Base-by-base conservation (phyloP, 1,140 invertebrate genomes). In the Hylyphantes graminicola region DNA sequence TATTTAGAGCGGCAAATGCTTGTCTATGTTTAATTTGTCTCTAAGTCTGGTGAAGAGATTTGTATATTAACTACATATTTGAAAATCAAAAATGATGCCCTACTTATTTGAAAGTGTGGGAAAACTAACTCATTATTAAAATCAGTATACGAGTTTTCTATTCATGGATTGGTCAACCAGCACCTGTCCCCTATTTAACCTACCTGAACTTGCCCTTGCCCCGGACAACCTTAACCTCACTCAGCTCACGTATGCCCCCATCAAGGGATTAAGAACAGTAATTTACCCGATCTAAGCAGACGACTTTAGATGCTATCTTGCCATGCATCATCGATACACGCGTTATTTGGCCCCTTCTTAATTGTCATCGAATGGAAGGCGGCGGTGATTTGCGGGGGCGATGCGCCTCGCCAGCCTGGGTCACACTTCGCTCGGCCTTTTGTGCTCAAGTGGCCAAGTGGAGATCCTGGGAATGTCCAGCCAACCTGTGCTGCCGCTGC, bases 381-480 rank as follows among this genome's bases (percentile, higher is more conserved):
- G 74, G 64, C 55, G 75, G 75, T 67, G 75, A 78, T 78, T 65
- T 35, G 35, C 35, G 75, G 61, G 75, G 75, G 15, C 75, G 75
- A 65, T 65, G 21, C 75, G 75, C 75, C 67, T 63, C 67, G 75
- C 9, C 61, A 65, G n/a, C 17, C 50, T 21, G 68, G 78, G 78
- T 81, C 78, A 81, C 78, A 81, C 78, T n/a, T 81, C 53, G 78
- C 78, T 67, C 78, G 54, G 15, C 67, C 68, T 72, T 81, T 81
- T 81, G 78, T 81, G 78, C 78, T 72, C 78, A 81, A 81, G 78
- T 81, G 78, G 53, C 78, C 78, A 81, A 81, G 78, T 81, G 78
- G 17, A 81, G 78, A 81, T 81, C 78, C 78, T 81, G 78, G 2
- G 35, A 35, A 35, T 35, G 35, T 35, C 35, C 35, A 35, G 35